Evolutionary conservation across 2,888 invertebrate genomes (phyloP), one percentile per base, ranked within the genome.

Genomic region (Troilus luridus): DNA sequence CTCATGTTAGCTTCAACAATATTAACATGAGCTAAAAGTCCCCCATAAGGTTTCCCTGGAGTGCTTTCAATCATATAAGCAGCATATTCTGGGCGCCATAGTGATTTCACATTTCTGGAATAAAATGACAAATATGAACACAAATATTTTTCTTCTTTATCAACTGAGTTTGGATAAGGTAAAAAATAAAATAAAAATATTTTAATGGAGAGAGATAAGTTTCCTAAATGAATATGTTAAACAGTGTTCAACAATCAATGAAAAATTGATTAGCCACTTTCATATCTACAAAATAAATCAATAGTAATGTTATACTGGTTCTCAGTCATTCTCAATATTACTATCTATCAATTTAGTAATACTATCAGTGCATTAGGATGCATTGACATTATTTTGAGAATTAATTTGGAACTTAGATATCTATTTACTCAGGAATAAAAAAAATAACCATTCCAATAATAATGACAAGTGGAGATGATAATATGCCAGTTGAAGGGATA

Each of bases 1-100:
- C 96, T 96, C 99, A 99, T 99, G 94, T 99, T 99, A 11, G 98
- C 98, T 94, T 99, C 99, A 10, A 99, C 99, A 92, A 98, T 96
- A 94, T 99, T 99, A 94, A 99, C 99, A 95, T 99, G 98, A 11
- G 98, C 98, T 94, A 99, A 95, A 21, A 98, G 95, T 0, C 98
- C 98, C 12, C 99, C 99, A 93, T 99, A 99, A 0, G 98, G 98
- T 93, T 97, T 96, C 2, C 99, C 99, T 0, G 99, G 99, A 0
- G 99, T 99, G 27, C 99, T 99, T 95, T 99, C 99, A 91, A 99
- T 96, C 99, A 99, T 99, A 94, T 99, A 99, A n/a, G 98, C 97
- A 6, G 98, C 99, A 95, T 98, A 99, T 94, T 99, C 99, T 0
- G 99, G 99, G 90, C 99, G 96, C 99, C 99, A 99, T 81, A 98